Percentiles rank a stretch among this genome's conserved stretches.
Conservation (phyloP, 2,113 vertebrate genomes). For the Semicossyphus pulcher region DNA sequence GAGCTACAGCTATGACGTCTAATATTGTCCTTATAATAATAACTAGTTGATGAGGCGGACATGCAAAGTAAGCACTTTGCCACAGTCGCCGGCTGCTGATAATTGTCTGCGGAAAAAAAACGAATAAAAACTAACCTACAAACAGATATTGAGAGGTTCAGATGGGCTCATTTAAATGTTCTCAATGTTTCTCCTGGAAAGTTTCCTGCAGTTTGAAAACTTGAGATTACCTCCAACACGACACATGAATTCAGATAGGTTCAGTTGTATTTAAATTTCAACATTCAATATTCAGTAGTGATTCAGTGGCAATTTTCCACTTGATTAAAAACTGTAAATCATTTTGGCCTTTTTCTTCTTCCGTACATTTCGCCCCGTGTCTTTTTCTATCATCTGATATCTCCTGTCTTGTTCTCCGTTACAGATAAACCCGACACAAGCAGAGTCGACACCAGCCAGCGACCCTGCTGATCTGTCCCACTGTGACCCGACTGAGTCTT, state of each 20-base stretch:
- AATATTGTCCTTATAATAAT: no score
- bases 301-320: background rate
- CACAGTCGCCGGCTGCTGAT: no score
- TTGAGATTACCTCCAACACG: background rate
- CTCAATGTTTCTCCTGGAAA: no score
- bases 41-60: no score
- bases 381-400: background rate
- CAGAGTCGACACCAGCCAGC: slow-evolving; percentile 24
- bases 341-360: background rate
- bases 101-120: no score
- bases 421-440: slow-evolving; percentile 47
- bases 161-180: no score
- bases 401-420: background rate
- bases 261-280: background rate
- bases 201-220: no score
- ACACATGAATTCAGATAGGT: background rate
- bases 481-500: slow-evolving; percentile 55
- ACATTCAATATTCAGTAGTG: background rate
- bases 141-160: no score
- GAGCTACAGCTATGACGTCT: no score
- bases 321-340: background rate
- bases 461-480: slow-evolving; percentile 12
- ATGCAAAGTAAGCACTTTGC: no score
- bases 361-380: background rate
- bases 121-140: no score